Percentiles rank a stretch among this genome's conserved stretches.
Conservation (phyloP, 2,888 invertebrate genomes). For the Calameuta pallipes region DNA sequence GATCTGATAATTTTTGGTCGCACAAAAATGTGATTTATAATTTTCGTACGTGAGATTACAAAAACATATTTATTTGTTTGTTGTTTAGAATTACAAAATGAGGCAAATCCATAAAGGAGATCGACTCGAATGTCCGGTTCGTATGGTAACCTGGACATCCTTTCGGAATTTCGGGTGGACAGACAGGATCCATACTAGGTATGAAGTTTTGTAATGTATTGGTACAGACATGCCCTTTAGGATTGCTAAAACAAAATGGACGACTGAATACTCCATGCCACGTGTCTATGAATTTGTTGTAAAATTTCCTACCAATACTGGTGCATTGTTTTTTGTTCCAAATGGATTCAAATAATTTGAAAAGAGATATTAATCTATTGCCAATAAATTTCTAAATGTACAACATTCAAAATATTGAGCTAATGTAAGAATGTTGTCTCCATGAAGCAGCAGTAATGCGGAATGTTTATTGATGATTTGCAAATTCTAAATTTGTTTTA, state of each 20-base stretch:
- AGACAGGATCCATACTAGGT: background rate
- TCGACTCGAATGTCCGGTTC: background rate
- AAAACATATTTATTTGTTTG: background rate
- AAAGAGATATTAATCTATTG: too few species aligned
- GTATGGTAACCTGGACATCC: background rate
- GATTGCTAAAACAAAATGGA: background rate
- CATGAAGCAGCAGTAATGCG: too few species aligned
- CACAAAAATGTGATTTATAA: background rate
- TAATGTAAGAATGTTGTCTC: too few species aligned
- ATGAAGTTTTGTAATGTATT: background rate
- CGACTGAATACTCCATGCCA: background rate
- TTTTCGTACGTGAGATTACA: background rate
- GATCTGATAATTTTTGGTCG: conserved; percentile 30
- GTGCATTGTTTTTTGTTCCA: too few species aligned
- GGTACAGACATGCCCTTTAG: background rate
- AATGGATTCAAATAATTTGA: too few species aligned
- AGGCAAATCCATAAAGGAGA: background rate
- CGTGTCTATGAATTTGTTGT: background rate
- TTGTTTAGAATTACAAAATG: background rate
- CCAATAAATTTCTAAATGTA: too few species aligned
- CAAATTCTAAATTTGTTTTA: too few species aligned
- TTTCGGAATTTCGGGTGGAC: background rate
- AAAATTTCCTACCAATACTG: background rate
- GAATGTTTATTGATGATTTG: too few species aligned
- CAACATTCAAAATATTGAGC: too few species aligned